These are phyloP conservation scores for Leptinotarsa tumamoca DNA, from an alignment of 2,888 invertebrate species.

Conservation along the genomic window DNA sequence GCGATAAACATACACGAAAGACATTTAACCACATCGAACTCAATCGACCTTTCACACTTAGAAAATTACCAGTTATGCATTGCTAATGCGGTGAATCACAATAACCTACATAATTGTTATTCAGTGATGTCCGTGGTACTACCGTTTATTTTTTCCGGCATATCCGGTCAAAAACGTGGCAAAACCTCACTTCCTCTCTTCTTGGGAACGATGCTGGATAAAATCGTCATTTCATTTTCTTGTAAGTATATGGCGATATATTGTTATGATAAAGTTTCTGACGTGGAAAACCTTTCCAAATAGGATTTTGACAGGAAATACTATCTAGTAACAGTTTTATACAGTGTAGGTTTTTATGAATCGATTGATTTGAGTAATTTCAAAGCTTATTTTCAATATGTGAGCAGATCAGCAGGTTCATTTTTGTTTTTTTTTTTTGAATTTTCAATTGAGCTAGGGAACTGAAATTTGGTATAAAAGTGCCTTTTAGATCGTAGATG, in stretches of 20 bases:
- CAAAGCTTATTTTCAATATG: no score
- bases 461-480: no score
- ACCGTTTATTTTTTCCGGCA: conserved; percentile 37
- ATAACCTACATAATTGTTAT: conserved; percentile 38
- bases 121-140: conserved; percentile 30
- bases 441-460: no score
- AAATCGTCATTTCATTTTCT: background rate
- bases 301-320: no score
- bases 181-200: conserved; percentile 29
- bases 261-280: no score
- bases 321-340: no score
- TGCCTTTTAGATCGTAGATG: no score
- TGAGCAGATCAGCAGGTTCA: no score
- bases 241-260: background rate
- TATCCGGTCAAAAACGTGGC: conserved; percentile 43
- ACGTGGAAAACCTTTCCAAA: no score
- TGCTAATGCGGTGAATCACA: conserved; percentile 33
- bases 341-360: no score
- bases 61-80: conserved; percentile 21
- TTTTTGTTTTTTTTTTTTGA: no score
- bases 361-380: no score
- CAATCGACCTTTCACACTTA: conserved; percentile 32
- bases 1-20: conserved; percentile 6
- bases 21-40: conserved; percentile 18
- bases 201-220: conserved; percentile 21